Percentiles rank a stretch among this genome's conserved stretches.
Conservation (phyloP, 2,797 vertebrate genomes). For the Carcharodon carcharias region DNA sequence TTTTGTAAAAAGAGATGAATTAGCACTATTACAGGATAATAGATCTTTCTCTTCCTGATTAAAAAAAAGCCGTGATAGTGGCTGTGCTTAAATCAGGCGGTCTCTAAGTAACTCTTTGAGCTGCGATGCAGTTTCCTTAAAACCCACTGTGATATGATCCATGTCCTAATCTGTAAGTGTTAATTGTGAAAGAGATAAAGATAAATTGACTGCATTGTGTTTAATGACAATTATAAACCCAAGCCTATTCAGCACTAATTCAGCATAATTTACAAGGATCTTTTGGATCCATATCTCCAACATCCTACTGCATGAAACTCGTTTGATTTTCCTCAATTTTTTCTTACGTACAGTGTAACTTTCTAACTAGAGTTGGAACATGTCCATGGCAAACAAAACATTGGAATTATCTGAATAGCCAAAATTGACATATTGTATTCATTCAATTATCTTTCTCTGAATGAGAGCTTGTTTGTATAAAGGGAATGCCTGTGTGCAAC, state of each 20-base stretch:
- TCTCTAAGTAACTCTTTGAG: neutral
- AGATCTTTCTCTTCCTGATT: neutral
- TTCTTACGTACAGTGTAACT: neutral
- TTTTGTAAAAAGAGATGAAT: neutral
- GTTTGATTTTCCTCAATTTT: neutral
- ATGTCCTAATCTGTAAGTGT: neutral
- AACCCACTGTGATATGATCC: neutral
- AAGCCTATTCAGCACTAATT: neutral
- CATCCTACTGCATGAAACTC: neutral
- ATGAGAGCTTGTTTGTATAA: neutral
- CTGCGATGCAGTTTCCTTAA: neutral
- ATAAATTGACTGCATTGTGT: neutral
- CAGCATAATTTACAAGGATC: neutral
- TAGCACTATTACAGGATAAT: neutral
- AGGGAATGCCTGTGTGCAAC: neutral
- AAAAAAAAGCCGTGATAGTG: neutral
- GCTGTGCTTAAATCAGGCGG: neutral
- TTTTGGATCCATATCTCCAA: neutral
- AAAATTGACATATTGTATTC: neutral
- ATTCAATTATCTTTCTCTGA: neutral
- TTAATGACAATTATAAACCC: neutral
- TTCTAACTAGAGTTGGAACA: neutral
- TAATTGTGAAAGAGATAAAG: slow-evolving; percentile 2
- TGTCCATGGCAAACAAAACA: neutral
- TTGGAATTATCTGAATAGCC: neutral